Evolutionary conservation across 2,797 vertebrate species (phyloP), one percentile per base, ranked within the genome.

Genomic region (Babyrousa celebensis): DNA sequence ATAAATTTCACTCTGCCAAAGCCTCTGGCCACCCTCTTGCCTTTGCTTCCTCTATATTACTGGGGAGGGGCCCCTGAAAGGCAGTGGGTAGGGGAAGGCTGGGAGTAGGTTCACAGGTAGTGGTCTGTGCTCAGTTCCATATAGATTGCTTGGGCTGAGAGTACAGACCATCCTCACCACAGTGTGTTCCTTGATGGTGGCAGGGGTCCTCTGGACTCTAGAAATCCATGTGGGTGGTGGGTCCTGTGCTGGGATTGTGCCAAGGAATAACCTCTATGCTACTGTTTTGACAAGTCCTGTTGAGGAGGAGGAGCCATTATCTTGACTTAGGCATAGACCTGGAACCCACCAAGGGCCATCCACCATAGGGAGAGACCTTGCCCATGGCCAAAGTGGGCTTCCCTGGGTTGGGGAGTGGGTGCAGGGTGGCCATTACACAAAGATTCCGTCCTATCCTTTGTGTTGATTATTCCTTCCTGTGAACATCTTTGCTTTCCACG

Each of bases 1-100:
- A 98, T 97, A 98, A 97, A 98, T 88, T 95, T 98, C 94, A 98
- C 95, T 97, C 96, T 97, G 96, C 88, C 85, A 94, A 98, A 95
- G 96, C 90, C 96, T 98, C 92, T 97, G 95, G 92, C 96, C 85
- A 97, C 94, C 95, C 96, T 98, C 79, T 98, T 5, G 91, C 96
- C 84, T 95, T 97, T 96, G 96, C 97, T 97, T 98, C 97, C 97
- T 97, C 96, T 98, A 82, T 97, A 95, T 96, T 96, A 87, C 85
- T 72, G 71, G 94, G 97, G 93, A 95, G 79, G 95, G 97, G 83
- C n/a, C 94, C 79, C 79, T 93, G 84, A 63, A 93, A 96, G 94
- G 89, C 91, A 95, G 23, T 75, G 89, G 94, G 90, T 78, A 74
- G 89, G 96, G 96, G 23, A 89, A 85, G 27, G 60, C 85, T 72